Percentiles rank a stretch among this genome's conserved stretches.
These are phyloP conservation scores for Zaprionus lachaisei DNA, from an alignment of 1,140 invertebrate species.

Conservation along the genomic window DNA sequence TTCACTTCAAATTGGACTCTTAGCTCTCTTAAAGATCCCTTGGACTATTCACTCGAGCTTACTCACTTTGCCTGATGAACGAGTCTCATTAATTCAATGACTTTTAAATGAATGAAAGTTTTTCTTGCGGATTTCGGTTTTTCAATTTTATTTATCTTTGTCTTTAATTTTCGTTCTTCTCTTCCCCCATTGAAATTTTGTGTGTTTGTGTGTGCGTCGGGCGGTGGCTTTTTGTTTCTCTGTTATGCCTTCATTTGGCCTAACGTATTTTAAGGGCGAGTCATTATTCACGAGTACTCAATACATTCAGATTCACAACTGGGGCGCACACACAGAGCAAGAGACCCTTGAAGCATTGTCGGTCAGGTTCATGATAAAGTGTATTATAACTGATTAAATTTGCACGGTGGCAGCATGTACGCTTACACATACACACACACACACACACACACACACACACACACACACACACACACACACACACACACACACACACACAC, in stretches of 20 bases:
- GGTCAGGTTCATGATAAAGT: slow-evolving; percentile 55
- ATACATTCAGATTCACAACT: slow-evolving; percentile 18
- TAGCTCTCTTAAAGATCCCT: not conserved
- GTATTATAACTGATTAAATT: slow-evolving; percentile 73
- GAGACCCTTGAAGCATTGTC: slow-evolving; percentile 17
- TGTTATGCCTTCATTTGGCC: slow-evolving; percentile 8
- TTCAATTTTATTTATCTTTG: slow-evolving; percentile 15
- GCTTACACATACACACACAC: not conserved
- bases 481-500: slow-evolving; percentile 5
- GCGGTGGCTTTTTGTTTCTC: slow-evolving; percentile 7
- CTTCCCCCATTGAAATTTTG: not conserved
- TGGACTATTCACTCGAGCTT: not conserved
- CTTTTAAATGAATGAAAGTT: slow-evolving; percentile 30
- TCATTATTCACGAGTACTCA: slow-evolving; percentile 40
- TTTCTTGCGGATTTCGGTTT: slow-evolving; percentile 25
- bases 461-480: not conserved
- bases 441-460: slow-evolving; percentile 5
- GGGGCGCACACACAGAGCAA: not conserved
- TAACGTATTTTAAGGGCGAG: slow-evolving; percentile 34
- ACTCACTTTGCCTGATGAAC: not conserved
- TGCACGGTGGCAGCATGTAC: slow-evolving; percentile 30
- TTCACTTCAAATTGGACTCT: too few species aligned
- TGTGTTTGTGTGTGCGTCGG: not conserved
- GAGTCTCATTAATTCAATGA: slow-evolving; percentile 21
- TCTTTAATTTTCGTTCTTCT: slow-evolving; percentile 1